These are phyloP conservation scores for Temnothorax longispinosus DNA, from an alignment of 1,140 invertebrate species.

Conservation along the genomic window DNA sequence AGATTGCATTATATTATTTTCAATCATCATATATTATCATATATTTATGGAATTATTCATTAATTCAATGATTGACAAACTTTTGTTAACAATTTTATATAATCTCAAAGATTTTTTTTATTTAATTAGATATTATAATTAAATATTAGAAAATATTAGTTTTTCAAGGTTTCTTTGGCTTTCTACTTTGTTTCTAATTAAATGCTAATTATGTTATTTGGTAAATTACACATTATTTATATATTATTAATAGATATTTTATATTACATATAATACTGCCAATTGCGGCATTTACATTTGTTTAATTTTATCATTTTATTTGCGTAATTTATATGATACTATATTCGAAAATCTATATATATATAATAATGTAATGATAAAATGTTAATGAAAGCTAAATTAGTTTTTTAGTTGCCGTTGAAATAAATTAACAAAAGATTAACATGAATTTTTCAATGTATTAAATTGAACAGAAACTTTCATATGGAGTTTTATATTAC, in stretches of 20 bases:
- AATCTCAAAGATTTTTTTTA: background rate
- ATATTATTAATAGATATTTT: background rate
- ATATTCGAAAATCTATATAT: background rate
- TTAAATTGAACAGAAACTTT: background rate
- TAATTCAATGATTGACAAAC: background rate
- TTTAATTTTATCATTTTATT: background rate
- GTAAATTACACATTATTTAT: background rate
- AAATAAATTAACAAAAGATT: background rate
- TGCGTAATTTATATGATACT: background rate
- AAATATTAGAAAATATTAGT: background rate
- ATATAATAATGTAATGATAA: background rate
- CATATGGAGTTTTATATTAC: background rate
- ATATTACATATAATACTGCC: background rate
- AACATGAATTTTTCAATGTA: background rate
- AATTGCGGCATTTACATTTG: background rate
- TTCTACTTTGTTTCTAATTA: background rate
- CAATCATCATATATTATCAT: background rate
- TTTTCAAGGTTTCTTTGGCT: background rate
- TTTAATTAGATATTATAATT: background rate
- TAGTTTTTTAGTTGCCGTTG: background rate
- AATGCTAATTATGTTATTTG: background rate
- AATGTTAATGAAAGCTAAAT: background rate
- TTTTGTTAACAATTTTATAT: background rate
- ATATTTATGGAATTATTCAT: background rate
- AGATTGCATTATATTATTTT: constrained; percentile 1